phyloP scores from a whole-genome alignment of 1,140 invertebrate genomes.

The Andricus grossulariae region DNA sequence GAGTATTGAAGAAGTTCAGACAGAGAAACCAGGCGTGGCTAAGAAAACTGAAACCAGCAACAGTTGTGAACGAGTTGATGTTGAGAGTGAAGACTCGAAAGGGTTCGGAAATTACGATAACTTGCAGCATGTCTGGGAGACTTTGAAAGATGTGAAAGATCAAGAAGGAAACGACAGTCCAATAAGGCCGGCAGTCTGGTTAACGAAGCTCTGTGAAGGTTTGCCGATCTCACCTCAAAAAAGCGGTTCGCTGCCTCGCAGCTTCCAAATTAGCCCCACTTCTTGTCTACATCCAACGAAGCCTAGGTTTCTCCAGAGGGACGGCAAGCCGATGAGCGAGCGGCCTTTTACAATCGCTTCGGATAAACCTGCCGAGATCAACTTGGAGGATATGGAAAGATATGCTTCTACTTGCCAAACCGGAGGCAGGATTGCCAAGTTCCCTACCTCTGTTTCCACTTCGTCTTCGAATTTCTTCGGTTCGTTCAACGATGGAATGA shows the following conservation, averaged over 20 bases:
- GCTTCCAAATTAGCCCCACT: conserved; percentile 78
- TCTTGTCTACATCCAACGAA: conserved; percentile 59
- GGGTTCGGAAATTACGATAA: conserved; percentile 75
- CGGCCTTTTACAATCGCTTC: conserved; percentile 85
- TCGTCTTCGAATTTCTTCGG: conserved; percentile 65
- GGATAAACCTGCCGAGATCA: conserved; percentile 74
- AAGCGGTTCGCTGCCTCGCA: conserved; percentile 86
- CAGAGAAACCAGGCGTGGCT: conserved; percentile 47
- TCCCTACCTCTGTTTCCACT: conserved; percentile 62
- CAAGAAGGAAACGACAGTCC: conserved; percentile 71
- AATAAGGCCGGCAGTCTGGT: conserved; percentile 78
- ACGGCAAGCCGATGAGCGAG: conserved; percentile 74
- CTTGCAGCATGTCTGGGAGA: conserved; percentile 73
- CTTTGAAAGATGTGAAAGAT: conserved; percentile 53
- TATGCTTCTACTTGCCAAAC: conserved; percentile 76
- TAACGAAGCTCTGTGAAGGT: conserved; percentile 78
- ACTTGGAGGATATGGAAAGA: conserved; percentile 78
- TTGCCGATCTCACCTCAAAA: conserved; percentile 78
- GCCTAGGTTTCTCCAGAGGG: conserved; percentile 70
- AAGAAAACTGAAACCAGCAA: conserved; percentile 55
- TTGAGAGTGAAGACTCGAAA: conserved; percentile 37
- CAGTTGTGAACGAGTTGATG: background rate
- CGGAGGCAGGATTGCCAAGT: conserved; percentile 71
- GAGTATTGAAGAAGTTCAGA: conserved; percentile 43
- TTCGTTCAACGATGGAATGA: conserved; percentile 75